phyloP scores from a whole-genome alignment of 2,113 vertebrate species.

The Canis aureus region DNA sequence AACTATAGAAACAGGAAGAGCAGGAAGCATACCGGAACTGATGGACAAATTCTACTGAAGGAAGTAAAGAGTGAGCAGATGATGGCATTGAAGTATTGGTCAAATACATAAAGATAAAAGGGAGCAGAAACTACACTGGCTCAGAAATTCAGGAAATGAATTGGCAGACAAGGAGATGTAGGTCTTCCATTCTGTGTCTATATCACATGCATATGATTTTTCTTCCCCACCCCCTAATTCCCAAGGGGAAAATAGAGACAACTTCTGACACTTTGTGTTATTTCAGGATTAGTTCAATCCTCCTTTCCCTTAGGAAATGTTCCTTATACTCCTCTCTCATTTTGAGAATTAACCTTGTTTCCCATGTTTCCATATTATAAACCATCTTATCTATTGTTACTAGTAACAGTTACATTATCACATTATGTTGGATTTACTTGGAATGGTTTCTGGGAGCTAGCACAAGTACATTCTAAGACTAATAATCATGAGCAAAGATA shows the following conservation, averaged over 20 bases:
- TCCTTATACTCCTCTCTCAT: not conserved
- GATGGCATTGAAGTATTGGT: too few species aligned
- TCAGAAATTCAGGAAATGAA: not conserved
- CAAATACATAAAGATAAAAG: not conserved
- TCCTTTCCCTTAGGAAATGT: not conserved
- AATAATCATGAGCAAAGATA: not conserved
- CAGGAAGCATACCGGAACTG: fast-evolving
- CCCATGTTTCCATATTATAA: not conserved
- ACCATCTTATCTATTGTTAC: not conserved
- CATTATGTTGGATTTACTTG: not conserved
- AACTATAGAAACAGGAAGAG: not conserved
- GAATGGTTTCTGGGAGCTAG: not conserved
- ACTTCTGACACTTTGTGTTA: not conserved
- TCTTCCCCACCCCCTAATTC: not conserved
- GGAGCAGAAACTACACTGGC: not conserved
- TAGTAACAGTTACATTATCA: not conserved
- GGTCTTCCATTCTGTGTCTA: not conserved
- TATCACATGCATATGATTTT: not conserved
- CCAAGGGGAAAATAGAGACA: not conserved
- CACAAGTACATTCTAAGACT: not conserved
- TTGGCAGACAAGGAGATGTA: not conserved
- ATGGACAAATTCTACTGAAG: not conserved
- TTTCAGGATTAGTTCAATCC: not conserved
- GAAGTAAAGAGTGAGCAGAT: not conserved
- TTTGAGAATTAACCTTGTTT: not conserved